Evolutionary conservation across 2,797 vertebrate genomes (phyloP).

Genomic region (Xerus rutilus): DNA sequence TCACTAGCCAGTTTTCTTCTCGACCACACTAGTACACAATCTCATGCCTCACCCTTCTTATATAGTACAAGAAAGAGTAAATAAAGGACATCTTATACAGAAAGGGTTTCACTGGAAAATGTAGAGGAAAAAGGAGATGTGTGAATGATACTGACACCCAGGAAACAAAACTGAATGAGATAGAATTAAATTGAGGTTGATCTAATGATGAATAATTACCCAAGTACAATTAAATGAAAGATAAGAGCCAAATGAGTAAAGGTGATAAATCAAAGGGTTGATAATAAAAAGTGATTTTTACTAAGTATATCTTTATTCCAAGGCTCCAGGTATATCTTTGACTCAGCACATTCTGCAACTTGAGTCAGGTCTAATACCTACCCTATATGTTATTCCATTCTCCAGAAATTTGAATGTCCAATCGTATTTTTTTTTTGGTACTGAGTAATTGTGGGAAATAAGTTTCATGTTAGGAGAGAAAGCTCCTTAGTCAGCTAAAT

Average conservation of each 20-base stretch:
- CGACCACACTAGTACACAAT: neutral
- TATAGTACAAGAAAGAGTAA: neutral
- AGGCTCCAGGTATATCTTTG: neutral
- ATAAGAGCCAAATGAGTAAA: neutral
- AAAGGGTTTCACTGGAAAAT: neutral
- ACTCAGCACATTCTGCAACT: neutral
- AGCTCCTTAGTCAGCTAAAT: neutral
- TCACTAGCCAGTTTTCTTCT: neutral
- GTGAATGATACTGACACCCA: neutral
- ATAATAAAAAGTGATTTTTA: neutral
- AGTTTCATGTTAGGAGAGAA: neutral
- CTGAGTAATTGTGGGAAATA: neutral
- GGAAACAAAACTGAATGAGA: neutral
- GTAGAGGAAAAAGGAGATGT: neutral
- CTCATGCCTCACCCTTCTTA: neutral
- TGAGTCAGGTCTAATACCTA: neutral
- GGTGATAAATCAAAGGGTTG: constrained; percentile 16
- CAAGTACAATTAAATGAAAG: neutral
- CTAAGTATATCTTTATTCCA: neutral
- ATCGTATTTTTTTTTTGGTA: neutral
- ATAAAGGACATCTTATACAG: neutral
- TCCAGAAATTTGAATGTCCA: neutral
- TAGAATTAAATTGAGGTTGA: constrained; percentile 39
- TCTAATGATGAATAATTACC: neutral
- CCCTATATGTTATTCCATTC: neutral